Percentiles rank a stretch among this genome's conserved stretches.
phyloP scores from a whole-genome alignment of 2,113 vertebrate genomes.

The Paraplagusia blochii region DNA sequence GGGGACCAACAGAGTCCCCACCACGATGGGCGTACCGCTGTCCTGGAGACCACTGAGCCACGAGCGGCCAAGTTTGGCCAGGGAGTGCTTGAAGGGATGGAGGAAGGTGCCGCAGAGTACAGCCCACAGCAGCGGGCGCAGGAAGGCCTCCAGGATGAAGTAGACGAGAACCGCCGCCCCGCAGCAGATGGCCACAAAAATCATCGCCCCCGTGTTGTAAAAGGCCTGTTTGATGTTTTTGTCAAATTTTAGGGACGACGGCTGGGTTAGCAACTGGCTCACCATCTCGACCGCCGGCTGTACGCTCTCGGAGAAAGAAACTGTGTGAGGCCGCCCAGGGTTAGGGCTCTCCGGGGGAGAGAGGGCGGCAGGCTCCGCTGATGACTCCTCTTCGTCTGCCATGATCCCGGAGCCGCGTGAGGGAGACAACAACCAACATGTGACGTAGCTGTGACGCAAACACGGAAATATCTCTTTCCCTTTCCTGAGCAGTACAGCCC shows the following conservation, averaged over 20 bases:
- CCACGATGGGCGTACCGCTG: slow-evolving; percentile 85
- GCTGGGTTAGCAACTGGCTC: slow-evolving; percentile 76
- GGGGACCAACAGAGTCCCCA: slow-evolving; percentile 87
- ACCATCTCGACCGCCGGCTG: slow-evolving; percentile 76
- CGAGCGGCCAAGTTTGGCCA: slow-evolving; percentile 85
- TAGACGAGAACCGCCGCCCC: slow-evolving; percentile 90
- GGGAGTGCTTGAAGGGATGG: slow-evolving; percentile 92
- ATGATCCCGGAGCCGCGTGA: slow-evolving; percentile 50
- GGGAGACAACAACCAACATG: slow-evolving; percentile 32
- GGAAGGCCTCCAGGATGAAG: slow-evolving; percentile 96
- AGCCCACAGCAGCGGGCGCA: slow-evolving; percentile 95
- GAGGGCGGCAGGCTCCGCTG: slow-evolving; percentile 41
- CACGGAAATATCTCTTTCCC: no score
- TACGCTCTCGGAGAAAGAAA: slow-evolving; percentile 74
- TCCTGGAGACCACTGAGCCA: slow-evolving; percentile 88
- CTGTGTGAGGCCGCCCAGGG: slow-evolving; percentile 49
- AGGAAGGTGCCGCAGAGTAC: slow-evolving; percentile 96
- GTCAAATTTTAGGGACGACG: slow-evolving; percentile 85
- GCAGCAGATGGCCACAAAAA: slow-evolving; percentile 92
- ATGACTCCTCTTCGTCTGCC: slow-evolving; percentile 71
- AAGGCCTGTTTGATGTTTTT: slow-evolving; percentile 98
- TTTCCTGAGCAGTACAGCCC: no score
- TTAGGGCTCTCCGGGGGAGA: slow-evolving; percentile 48
- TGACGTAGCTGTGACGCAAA: slow-evolving; percentile 31
- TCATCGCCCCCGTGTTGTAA: slow-evolving; percentile 94